Conservation (phyloP, 2,797 vertebrate species). For the Coracias cyanogaster region DNA sequence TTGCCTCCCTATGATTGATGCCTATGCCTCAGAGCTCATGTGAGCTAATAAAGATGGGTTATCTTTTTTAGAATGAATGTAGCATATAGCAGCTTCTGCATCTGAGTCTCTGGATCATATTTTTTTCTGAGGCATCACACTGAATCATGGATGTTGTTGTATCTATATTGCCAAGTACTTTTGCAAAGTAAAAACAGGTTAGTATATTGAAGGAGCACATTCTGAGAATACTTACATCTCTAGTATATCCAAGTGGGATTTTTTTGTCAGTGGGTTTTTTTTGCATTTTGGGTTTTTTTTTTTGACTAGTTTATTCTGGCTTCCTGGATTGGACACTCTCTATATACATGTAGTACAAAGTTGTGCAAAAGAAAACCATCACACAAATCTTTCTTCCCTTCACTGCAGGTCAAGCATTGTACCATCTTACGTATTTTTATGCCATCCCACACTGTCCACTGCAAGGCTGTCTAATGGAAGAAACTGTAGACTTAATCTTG, state of each 20-base stretch:
- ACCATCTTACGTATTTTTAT: too few relatives aligned
- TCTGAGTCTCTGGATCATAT: background rate
- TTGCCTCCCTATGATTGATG: background rate
- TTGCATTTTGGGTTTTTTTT: background rate
- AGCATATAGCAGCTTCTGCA: background rate
- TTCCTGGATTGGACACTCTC: background rate
- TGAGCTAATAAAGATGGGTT: background rate
- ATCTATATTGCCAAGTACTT: background rate
- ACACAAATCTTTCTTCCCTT: too few relatives aligned
- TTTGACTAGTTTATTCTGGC: background rate
- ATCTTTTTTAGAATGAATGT: background rate
- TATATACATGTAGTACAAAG: background rate
- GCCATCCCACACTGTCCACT: too few relatives aligned
- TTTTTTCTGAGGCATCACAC: background rate
- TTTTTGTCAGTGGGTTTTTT: too few relatives aligned
- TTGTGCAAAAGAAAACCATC: too few relatives aligned
- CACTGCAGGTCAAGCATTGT: too few relatives aligned
- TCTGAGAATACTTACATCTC: background rate
- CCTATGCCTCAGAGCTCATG: background rate
- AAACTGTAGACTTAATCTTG: too few relatives aligned
- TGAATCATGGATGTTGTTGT: background rate
- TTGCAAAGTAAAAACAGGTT: background rate
- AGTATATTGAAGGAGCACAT: background rate
- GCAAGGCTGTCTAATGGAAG: too few relatives aligned
- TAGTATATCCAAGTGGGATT: background rate